A percentile compares a stretch with the other conserved stretches of the same genome.
phyloP scores from a whole-genome alignment of 2,113 vertebrate genomes.

The Gambusia affinis region DNA sequence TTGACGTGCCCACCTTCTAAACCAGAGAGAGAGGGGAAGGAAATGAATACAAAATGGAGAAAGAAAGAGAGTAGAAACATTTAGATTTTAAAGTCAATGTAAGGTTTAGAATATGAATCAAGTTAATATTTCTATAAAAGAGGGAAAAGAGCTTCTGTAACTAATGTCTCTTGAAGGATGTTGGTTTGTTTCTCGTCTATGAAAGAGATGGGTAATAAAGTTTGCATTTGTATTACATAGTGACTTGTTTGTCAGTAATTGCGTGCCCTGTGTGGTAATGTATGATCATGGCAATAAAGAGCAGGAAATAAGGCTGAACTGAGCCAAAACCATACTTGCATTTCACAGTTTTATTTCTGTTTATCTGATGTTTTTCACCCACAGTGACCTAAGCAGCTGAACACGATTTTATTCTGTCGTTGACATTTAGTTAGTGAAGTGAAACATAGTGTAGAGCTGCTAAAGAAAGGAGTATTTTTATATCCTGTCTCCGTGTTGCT shows the following conservation, averaged over 20 bases:
- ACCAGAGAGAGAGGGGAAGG: constrained; percentile 25
- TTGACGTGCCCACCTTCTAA: constrained; percentile 67
- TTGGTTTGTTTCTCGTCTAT: constrained; percentile 1
- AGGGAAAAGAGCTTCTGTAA: not conserved
- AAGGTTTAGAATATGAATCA: constrained; percentile 37
- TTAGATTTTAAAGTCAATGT: constrained; percentile 20
- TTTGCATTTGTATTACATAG: constrained; percentile 35
- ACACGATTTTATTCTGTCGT: constrained; percentile 9
- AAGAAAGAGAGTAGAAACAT: constrained; percentile 24
- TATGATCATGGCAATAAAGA: not conserved
- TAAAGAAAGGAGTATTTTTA: constrained; percentile 25
- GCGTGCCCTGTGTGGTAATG: constrained; percentile 5
- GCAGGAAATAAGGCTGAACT: constrained; percentile 3
- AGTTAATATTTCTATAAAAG: not conserved
- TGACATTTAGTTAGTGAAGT: constrained; percentile 30
- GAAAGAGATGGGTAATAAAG: constrained; percentile 31
- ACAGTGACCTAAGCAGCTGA: constrained; percentile 1
- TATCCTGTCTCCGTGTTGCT: constrained; percentile 30
- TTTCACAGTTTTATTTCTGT: not conserved
- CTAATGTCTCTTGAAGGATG: not conserved
- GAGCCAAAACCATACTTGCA: constrained; percentile 13
- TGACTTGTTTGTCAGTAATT: constrained; percentile 43
- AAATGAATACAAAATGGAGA: constrained; percentile 40
- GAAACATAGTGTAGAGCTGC: constrained; percentile 23
- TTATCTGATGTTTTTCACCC: constrained; percentile 11